Percentiles rank a stretch among this genome's conserved stretches.
Evolutionary conservation across 2,113 vertebrate genomes (phyloP).

Genomic region (Mastomys natalensis): DNA sequence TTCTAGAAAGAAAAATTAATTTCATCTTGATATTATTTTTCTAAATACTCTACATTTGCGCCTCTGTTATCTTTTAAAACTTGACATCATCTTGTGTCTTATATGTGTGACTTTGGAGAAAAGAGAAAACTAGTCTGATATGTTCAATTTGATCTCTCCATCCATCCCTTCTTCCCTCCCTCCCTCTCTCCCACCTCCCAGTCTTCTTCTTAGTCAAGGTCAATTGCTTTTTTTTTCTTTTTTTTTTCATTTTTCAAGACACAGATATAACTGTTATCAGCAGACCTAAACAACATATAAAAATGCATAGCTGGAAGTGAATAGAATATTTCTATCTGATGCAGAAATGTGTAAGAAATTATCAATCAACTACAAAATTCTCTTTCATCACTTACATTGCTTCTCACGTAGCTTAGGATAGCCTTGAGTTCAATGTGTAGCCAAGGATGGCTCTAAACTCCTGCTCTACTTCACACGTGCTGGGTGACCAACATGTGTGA

Average conservation of each 20-base stretch:
- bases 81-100: background rate
- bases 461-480: background rate
- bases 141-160: background rate
- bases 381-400: background rate
- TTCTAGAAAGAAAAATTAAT: background rate
- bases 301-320: background rate
- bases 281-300: background rate
- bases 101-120: background rate
- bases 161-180: no score
- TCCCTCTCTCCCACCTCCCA: no score
- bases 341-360: slow-evolving; percentile 46
- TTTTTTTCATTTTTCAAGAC: slow-evolving; percentile 3
- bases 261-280: background rate
- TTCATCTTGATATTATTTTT: slow-evolving; percentile 38
- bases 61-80: background rate
- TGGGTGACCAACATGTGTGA: background rate
- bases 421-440: background rate
- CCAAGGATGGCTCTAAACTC: background rate
- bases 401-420: background rate
- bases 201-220: no score
- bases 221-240: no score
- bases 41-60: background rate
- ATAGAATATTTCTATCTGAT: background rate
- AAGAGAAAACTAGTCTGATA: background rate
- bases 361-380: background rate